Evolutionary conservation across 1,140 invertebrate species (phyloP).

Genomic region (Cotesia typhae): DNA sequence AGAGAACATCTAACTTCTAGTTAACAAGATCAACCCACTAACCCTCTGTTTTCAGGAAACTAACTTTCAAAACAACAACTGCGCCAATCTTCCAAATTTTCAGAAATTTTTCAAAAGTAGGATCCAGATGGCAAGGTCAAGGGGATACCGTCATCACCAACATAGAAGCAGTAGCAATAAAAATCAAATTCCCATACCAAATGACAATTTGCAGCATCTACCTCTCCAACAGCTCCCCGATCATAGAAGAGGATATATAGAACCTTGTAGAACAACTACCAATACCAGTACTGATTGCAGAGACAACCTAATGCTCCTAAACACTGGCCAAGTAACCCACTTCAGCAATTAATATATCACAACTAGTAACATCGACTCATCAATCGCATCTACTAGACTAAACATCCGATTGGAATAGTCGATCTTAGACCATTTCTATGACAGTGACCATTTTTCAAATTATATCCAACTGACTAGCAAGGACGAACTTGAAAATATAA

Average conservation of each 20-base stretch:
- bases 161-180: constrained; percentile 43
- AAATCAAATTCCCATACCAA: constrained; percentile 21
- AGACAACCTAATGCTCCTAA: constrained; percentile 25
- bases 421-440: constrained; percentile 42
- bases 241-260: constrained; percentile 38
- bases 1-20: constrained; percentile 17
- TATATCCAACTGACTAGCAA: constrained; percentile 33
- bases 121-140: constrained; percentile 35
- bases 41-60: constrained; percentile 48
- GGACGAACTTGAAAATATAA: neutral
- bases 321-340: constrained; percentile 4
- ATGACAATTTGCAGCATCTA: constrained; percentile 45
- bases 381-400: constrained; percentile 41
- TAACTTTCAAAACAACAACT: constrained; percentile 40
- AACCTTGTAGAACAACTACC: constrained; percentile 46
- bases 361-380: constrained; percentile 42
- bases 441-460: constrained; percentile 49
- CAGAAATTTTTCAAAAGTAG: constrained; percentile 43
- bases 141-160: constrained; percentile 38
- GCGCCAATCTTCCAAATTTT: constrained; percentile 38
- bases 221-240: constrained; percentile 39
- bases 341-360: too few species aligned
- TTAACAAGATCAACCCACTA: constrained; percentile 32
- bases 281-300: constrained; percentile 44
- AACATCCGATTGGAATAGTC: neutral